A percentile compares a stretch with the other conserved stretches of the same genome.
Evolutionary conservation across 2,113 vertebrate genomes (phyloP).

Genomic region (Cichladusa arquata): DNA sequence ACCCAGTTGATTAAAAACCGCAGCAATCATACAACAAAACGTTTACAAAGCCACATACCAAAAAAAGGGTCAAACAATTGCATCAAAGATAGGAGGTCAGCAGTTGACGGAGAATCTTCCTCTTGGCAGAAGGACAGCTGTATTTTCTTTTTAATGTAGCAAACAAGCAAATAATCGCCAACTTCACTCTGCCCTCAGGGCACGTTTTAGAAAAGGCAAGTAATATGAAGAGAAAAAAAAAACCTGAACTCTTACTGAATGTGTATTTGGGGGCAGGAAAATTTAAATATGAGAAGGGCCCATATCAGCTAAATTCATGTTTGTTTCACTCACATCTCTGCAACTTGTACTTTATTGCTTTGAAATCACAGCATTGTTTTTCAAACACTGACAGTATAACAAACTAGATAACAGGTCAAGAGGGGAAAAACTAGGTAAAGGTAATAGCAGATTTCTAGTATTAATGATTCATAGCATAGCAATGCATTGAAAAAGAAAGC

Average conservation of each 20-base stretch:
- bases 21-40: background rate
- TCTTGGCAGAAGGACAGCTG: background rate
- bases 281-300: background rate
- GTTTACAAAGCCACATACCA: background rate
- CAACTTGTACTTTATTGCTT: background rate
- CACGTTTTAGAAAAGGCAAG: background rate
- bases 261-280: background rate
- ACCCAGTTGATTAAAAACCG: background rate
- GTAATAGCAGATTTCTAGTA: background rate
- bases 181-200: background rate
- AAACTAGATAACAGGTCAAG: background rate
- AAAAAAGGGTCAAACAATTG: background rate
- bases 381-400: background rate
- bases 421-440: background rate
- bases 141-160: background rate
- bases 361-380: background rate
- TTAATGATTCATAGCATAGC: background rate
- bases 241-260: fast-evolving
- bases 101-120: background rate
- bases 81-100: background rate
- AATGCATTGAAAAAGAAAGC: background rate
- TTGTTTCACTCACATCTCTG: background rate
- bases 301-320: background rate
- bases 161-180: background rate
- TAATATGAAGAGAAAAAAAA: background rate